These are phyloP conservation scores for Ophion ventricosus DNA, from an alignment of 2,888 invertebrate species.

Conservation along the genomic window DNA sequence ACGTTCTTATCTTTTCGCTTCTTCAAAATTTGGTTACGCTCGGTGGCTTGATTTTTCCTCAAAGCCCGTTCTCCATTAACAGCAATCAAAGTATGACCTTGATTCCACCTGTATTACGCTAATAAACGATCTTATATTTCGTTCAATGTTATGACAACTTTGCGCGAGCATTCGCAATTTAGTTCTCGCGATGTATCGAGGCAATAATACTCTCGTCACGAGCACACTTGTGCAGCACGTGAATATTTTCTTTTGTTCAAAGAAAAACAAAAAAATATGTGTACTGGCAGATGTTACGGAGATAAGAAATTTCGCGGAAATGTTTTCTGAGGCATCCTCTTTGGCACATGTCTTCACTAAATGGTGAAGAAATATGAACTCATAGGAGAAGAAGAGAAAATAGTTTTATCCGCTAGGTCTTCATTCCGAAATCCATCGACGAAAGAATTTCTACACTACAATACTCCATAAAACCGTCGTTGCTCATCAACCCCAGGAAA, in stretches of 20 bases:
- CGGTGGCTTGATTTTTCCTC: background rate
- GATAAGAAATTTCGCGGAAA: too few species aligned
- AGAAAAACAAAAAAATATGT: background rate
- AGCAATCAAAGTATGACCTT: background rate
- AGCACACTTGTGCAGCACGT: background rate
- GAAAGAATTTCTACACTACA: too few species aligned
- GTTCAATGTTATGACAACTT: conserved; percentile 8
- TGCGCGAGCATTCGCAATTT: background rate
- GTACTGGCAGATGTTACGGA: background rate
- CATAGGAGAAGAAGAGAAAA: too few species aligned
- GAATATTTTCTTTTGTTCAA: background rate
- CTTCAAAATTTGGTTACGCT: conserved; percentile 1
- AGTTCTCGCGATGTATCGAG: background rate
- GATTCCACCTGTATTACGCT: background rate
- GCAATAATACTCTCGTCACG: background rate
- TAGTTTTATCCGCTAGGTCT: too few species aligned
- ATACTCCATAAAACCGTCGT: too few species aligned
- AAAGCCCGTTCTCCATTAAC: background rate
- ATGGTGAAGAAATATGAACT: too few species aligned
- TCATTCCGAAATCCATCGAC: too few species aligned
- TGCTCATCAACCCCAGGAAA: too few species aligned
- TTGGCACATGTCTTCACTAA: too few species aligned
- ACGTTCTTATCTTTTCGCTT: conserved; percentile 14
- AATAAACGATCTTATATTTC: background rate
- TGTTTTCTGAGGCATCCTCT: too few species aligned